Conservation (phyloP, 2,888 invertebrate genomes). For the Bhutanitis thaidina region DNA sequence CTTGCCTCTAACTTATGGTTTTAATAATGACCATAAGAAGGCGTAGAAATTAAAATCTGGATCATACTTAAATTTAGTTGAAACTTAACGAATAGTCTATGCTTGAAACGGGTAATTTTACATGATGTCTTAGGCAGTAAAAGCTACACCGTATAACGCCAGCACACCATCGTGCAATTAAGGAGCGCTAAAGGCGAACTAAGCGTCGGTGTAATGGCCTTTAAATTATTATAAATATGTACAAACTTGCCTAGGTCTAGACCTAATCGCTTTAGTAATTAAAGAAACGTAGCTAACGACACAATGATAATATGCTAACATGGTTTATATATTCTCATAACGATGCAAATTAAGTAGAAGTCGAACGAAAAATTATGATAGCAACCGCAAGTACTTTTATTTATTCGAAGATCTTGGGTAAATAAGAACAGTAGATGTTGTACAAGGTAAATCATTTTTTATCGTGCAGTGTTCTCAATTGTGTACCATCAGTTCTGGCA, state of each 20-base stretch:
- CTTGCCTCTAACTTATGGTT: too few relatives aligned
- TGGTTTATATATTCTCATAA: constrained; percentile 1
- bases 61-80: neutral
- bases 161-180: constrained; percentile 39
- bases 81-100: neutral
- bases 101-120: neutral
- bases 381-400: neutral
- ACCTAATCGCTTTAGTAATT: constrained; percentile 36
- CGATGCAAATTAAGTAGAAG: constrained; percentile 6
- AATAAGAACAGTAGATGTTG: neutral
- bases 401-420: neutral
- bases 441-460: neutral
- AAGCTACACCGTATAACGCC: constrained; percentile 9
- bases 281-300: constrained; percentile 12
- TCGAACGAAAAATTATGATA: neutral
- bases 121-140: constrained; percentile 5
- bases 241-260: constrained; percentile 31
- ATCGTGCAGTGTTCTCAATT: constrained; percentile 6
- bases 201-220: constrained; percentile 29
- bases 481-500: neutral
- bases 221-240: constrained; percentile 44
- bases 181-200: constrained; percentile 28
- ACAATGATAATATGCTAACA: constrained; percentile 8
- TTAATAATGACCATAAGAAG: too few relatives aligned
- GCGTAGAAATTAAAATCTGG: neutral